Evolutionary conservation across 1,140 invertebrate species (phyloP), one percentile per base, ranked within the genome.

Genomic region (Nebria ingens): DNA sequence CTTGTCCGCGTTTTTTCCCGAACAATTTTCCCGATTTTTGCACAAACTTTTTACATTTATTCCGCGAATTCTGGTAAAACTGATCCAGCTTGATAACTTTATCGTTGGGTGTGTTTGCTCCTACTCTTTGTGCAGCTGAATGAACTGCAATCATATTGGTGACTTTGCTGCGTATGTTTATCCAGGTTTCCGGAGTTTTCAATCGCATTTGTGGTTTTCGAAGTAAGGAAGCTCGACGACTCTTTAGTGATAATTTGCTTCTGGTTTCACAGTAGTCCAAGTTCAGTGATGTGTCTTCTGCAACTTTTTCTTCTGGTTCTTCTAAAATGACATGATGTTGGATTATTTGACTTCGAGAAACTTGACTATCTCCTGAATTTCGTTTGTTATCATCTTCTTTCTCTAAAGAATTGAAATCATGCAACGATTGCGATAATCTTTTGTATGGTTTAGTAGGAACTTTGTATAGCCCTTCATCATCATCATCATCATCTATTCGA

Each of bases 21-120:
- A 69, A 67, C 2, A 69, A 64, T 59, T 62, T 68, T n/a, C 65
- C 64, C n/a, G 66, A 68, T 15, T 58, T 65, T 42, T 62, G 62
- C n/a, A 69, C 59, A 19, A 69, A 61, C 34, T 62, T 65, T 56
- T 64, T 68, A 56, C 67, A 69, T 51, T 66, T 68, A 20, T 57
- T 60, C 53, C 67, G 69, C 1, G 69, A 69, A 19, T 51, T 61
- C 59, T 68, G 68, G 51, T 67, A 68, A 56, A 71, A 63, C 57
- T 62, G 66, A 53, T 69, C 67, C 1, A 70, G 45, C 21, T 69
- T 66, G 2, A 65, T 59, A 6, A 53, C 55, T 23, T 58, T 60
- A 29, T 65, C 62, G 19, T 25, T 56, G 1, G 20, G 2, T 52
- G 65, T 67, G 13, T 53, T 21, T 1, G 68, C 65, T 2, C 66